These are phyloP conservation scores for Triplophysa tibetana DNA, from an alignment of 2,113 vertebrate species.

Conservation along the genomic window DNA sequence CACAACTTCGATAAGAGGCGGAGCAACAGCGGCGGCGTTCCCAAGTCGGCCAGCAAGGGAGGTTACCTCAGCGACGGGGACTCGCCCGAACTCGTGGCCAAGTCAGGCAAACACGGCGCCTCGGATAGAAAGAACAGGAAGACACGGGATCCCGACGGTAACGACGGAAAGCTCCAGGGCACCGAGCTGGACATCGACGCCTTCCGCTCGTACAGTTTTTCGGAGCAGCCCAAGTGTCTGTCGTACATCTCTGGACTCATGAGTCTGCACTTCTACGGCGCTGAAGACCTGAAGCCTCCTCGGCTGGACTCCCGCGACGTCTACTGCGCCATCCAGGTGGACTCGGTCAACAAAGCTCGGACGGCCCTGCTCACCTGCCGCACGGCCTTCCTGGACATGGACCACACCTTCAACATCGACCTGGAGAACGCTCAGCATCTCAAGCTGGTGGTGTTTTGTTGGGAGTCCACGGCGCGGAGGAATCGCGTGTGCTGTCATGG, in stretches of 20 bases:
- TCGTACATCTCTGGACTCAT: conserved; percentile 95
- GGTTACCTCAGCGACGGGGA: conserved; percentile 97
- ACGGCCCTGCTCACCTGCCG: conserved; percentile 93
- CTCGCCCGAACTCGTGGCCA: conserved; percentile 91
- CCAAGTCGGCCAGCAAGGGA: conserved; percentile 90
- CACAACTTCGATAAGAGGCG: conserved; percentile 86
- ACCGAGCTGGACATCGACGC: conserved; percentile 90
- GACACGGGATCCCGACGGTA: conserved; percentile 66
- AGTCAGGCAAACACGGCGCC: conserved; percentile 84
- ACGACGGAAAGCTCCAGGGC: conserved; percentile 69
- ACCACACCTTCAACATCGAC: conserved; percentile 98
- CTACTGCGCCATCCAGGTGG: conserved; percentile 98
- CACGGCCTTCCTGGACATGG: conserved; percentile 93
- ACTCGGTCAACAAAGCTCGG: conserved; percentile 94
- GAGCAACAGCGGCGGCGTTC: conserved; percentile 68
- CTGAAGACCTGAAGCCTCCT: conserved; percentile 94
- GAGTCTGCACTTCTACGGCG: conserved; percentile 96
- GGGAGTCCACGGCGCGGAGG: conserved; percentile 88
- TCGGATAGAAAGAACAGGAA: conserved; percentile 77
- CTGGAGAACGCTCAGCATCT: conserved; percentile 97
- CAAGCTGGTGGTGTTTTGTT: conserved; percentile 96
- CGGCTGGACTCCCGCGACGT: conserved; percentile 92
- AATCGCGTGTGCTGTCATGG: conserved; percentile 95
- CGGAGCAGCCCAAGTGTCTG: conserved; percentile 92
- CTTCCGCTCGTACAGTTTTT: conserved; percentile 93